Evolutionary conservation across 2,113 vertebrate species (phyloP).

Genomic region (Jaculus jaculus): DNA sequence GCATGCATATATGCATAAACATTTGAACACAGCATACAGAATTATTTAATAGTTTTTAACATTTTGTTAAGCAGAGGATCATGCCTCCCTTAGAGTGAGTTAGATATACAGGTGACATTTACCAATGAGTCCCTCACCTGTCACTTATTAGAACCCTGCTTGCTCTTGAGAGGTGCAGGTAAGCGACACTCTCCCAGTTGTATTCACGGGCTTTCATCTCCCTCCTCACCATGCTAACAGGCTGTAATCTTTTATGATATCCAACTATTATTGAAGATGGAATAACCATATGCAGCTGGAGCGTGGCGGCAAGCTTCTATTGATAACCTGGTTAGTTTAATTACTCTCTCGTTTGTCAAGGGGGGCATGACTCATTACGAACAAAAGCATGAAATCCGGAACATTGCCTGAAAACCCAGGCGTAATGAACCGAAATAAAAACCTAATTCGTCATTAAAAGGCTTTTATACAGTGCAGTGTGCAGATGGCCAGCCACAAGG

Average conservation of each 20-base stretch:
- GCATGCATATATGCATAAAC: not conserved
- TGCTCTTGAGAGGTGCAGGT: slow-evolving; percentile 12
- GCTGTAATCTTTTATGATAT: slow-evolving; percentile 25
- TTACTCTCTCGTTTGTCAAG: slow-evolving; percentile 61
- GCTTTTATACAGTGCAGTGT: slow-evolving; percentile 17
- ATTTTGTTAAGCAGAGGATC: slow-evolving; percentile 63
- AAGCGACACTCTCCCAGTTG: not conserved
- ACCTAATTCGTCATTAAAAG: slow-evolving; percentile 65
- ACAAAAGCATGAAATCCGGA: slow-evolving; percentile 73
- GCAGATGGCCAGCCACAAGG: not conserved
- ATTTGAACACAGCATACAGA: not conserved
- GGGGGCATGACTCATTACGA: slow-evolving; percentile 63
- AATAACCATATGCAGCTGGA: not conserved
- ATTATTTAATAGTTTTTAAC: not conserved
- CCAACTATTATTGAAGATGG: slow-evolving; percentile 14
- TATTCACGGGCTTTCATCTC: not conserved
- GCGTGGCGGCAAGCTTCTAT: not conserved
- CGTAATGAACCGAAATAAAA: slow-evolving; percentile 65
- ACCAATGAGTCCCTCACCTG: slow-evolving; percentile 54
- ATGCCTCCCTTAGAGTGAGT: not conserved
- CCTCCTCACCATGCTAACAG: not conserved
- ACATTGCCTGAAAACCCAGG: slow-evolving; percentile 66
- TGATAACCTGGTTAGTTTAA: slow-evolving; percentile 57
- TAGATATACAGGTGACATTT: slow-evolving; percentile 45
- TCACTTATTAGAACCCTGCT: slow-evolving; percentile 44